These are phyloP conservation scores for Perccottus glenii DNA, from an alignment of 2,113 vertebrate genomes.

Conservation along the genomic window DNA sequence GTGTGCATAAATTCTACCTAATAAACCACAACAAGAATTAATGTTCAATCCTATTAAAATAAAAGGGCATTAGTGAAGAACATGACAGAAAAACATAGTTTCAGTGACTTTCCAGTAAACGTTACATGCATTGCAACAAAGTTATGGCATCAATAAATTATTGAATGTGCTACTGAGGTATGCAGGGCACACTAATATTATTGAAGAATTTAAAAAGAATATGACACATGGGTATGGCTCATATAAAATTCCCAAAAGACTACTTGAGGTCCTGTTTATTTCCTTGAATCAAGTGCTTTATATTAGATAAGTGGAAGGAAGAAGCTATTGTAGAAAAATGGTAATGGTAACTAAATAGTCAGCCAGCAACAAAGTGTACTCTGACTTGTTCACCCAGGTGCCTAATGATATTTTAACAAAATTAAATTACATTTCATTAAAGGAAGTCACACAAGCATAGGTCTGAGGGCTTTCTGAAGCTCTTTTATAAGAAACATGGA, in stretches of 20 bases:
- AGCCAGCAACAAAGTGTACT: too few relatives aligned
- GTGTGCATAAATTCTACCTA: slow-evolving; percentile 28
- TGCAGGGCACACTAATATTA: slow-evolving; percentile 35
- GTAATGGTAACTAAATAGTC: background rate
- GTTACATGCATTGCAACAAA: slow-evolving; percentile 68
- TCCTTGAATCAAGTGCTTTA: slow-evolving; percentile 30
- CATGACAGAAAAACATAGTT: background rate
- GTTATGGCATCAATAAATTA: slow-evolving; percentile 65
- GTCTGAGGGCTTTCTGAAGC: slow-evolving; percentile 12
- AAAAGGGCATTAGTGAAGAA: slow-evolving; percentile 8
- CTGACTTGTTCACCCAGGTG: slow-evolving; percentile 12
- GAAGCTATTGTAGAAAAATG: slow-evolving; percentile 10
- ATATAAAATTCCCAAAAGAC: slow-evolving; percentile 12
- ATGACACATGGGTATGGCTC: slow-evolving; percentile 9
- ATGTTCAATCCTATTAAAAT: slow-evolving; percentile 30
- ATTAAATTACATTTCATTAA: slow-evolving; percentile 37
- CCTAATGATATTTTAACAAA: slow-evolving; percentile 15
- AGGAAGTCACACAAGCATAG: slow-evolving; percentile 40
- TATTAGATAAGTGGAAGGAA: slow-evolving; percentile 32
- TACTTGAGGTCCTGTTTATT: slow-evolving; percentile 20
- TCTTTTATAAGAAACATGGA: background rate
- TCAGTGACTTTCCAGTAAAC: background rate
- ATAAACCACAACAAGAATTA: slow-evolving; percentile 22
- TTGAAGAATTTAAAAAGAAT: slow-evolving; percentile 31
- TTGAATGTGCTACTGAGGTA: slow-evolving; percentile 62